Percentiles rank a stretch among this genome's conserved stretches.
phyloP scores from a whole-genome alignment of 2,113 vertebrate species.

The Helogale parvula region DNA sequence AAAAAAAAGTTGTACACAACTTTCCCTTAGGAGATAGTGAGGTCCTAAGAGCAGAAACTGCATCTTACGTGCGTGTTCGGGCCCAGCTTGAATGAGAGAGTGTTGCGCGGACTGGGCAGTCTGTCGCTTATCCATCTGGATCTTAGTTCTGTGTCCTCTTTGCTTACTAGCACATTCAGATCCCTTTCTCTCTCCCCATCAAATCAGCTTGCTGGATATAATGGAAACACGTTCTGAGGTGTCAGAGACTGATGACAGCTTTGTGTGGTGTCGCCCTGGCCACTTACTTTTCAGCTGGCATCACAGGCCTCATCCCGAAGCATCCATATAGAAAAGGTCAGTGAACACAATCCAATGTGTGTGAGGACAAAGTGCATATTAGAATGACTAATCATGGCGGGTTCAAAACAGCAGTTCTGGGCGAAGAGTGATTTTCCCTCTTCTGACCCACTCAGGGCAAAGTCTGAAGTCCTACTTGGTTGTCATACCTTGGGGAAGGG shows the following conservation, averaged over 20 bases:
- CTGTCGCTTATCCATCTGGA: too few species aligned
- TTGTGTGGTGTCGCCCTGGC: background rate
- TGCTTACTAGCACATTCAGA: background rate
- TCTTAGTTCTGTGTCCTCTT: background rate
- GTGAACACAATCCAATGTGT: background rate
- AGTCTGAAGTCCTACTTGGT: background rate
- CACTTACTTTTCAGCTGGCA: background rate
- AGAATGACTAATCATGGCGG: background rate
- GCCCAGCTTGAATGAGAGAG: background rate
- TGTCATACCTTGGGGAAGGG: background rate
- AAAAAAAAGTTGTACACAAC: background rate
- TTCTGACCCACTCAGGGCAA: background rate
- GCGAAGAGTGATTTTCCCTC: too few species aligned
- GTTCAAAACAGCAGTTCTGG: background rate
- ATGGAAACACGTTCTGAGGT: background rate
- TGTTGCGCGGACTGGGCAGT: rapidly evolving
- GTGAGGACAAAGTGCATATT: background rate
- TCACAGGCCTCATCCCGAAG: background rate
- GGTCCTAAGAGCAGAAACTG: background rate
- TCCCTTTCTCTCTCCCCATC: background rate
- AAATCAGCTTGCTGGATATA: background rate
- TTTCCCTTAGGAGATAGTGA: background rate
- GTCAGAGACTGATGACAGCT: background rate
- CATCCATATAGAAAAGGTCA: background rate
- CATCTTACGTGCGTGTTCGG: background rate